A percentile compares a stretch with the other conserved stretches of the same genome.
Evolutionary conservation across 2,888 invertebrate genomes (phyloP).

Genomic region (Sphecodes monilicornis): DNA sequence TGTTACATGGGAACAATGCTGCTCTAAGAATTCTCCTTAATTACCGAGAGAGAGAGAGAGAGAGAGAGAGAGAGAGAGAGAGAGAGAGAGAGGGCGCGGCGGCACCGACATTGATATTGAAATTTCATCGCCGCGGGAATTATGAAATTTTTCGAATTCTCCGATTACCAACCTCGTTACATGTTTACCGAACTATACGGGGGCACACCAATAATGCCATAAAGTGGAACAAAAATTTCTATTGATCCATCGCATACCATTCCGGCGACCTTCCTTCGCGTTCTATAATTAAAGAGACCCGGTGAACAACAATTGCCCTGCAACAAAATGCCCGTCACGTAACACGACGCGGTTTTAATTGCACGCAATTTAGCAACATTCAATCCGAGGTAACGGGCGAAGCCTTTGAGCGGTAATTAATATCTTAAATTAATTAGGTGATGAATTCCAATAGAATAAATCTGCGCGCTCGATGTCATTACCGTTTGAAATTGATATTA

Average conservation of each 20-base stretch:
- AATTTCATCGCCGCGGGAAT: slow-evolving; percentile 41
- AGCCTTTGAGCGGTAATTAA: slow-evolving; percentile 34
- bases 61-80: too few species aligned
- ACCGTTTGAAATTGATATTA: slow-evolving; percentile 23
- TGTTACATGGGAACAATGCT: neutral
- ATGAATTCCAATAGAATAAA: slow-evolving; percentile 13
- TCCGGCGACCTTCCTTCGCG: neutral
- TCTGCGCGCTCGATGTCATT: slow-evolving; percentile 9
- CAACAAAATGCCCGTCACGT: slow-evolving; percentile 4
- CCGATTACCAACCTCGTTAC: slow-evolving; percentile 23
- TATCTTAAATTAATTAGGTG: slow-evolving; percentile 37
- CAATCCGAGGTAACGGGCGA: slow-evolving; percentile 18
- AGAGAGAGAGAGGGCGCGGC: too few species aligned
- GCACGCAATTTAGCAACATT: slow-evolving; percentile 36
- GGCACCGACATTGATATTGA: slow-evolving; percentile 44
- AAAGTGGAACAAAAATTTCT: slow-evolving; percentile 48
- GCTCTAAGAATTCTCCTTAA: slow-evolving; percentile 42
- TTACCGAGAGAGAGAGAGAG: too few species aligned
- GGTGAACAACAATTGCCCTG: neutral
- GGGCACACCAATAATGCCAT: neutral
- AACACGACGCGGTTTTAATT: slow-evolving; percentile 32
- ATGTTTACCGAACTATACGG: slow-evolving; percentile 32
- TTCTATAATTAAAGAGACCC: slow-evolving; percentile 25
- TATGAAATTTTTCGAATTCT: slow-evolving; percentile 56
- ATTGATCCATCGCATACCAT: slow-evolving; percentile 33